phyloP scores from a whole-genome alignment of 30 jellyfish, hydroid and myxozoan species.

The Aurelia sp. region DNA sequence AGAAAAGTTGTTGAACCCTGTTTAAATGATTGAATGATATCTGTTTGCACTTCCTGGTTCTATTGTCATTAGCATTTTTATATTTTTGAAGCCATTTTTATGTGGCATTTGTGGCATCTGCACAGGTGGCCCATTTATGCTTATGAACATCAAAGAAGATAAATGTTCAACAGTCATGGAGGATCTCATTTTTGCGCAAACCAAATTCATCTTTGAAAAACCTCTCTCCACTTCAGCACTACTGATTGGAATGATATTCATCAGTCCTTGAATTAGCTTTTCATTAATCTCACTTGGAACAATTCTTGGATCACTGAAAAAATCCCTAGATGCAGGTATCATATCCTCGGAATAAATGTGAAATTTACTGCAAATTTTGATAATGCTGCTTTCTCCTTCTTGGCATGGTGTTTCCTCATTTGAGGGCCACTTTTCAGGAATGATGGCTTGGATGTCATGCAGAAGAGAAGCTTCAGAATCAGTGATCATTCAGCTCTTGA shows the following conservation, averaged over 20 bases:
- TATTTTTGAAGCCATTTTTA: too few relatives aligned
- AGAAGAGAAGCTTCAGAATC: slow-evolving; percentile 41
- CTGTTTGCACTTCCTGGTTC: too few relatives aligned
- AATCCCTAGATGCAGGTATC: slow-evolving; percentile 43
- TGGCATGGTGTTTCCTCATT: slow-evolving; percentile 47
- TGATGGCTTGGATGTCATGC: slow-evolving; percentile 28
- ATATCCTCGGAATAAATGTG: slow-evolving; percentile 26
- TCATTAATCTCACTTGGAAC: slow-evolving; percentile 22
- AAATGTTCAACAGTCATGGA: too few relatives aligned
- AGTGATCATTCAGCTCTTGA: slow-evolving; percentile 24
- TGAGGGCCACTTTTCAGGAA: slow-evolving; percentile 56
- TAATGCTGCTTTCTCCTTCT: slow-evolving; percentile 55
- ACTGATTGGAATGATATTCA: slow-evolving; percentile 31
- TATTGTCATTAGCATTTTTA: too few relatives aligned
- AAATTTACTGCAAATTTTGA: slow-evolving; percentile 46
- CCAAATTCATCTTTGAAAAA: slow-evolving; percentile 31
- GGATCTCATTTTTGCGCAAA: not conserved
- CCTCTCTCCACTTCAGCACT: slow-evolving; percentile 56
- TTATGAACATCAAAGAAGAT: too few relatives aligned
- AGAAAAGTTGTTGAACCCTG: too few relatives aligned
- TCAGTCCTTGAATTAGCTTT: slow-evolving; percentile 30
- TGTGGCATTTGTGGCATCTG: too few relatives aligned
- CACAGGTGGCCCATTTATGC: too few relatives aligned
- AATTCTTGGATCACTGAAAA: slow-evolving; percentile 56
- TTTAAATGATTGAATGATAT: too few relatives aligned